Base-by-base conservation (phyloP, 2,888 invertebrate genomes). In the Ellobium chinense region DNA sequence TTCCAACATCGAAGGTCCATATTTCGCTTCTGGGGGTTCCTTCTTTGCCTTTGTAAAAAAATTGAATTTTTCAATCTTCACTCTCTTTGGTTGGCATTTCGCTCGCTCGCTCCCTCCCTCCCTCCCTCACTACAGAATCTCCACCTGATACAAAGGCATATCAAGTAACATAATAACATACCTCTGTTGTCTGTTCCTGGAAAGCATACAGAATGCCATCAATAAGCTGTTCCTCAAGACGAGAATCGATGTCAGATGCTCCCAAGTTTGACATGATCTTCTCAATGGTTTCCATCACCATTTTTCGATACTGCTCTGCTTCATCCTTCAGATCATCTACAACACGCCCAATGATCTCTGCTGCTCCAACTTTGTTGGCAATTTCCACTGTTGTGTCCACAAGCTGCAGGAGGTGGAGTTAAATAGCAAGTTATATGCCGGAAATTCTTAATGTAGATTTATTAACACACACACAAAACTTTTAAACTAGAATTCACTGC, bases 281-380 rank as follows among this genome's bases (percentile, higher is more conserved):
- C 92, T 99, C 99, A 81, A 99, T 99, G 0, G 99, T 99, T 93
- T 99, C 99, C 98, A 99, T 99, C 2, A 99, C 99, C 99, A 99
- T 99, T 94, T 99, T 99, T 83, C 99, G 95, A 93, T 99, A 99
- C 92, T 99, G 98, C 93, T 99, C 99, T 92, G 99, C 99, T 93
- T 99, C 99, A 92, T 99, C 99, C 94, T 99, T 99, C 80, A 99
- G 94, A 94, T 99, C 99, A 90, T 99, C 99, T 0, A 99, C 99
- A 66, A 99, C 97, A 84, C 99, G 95, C 93, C 98, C 98, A 82
- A 99, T 98, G 84, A 99, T 99, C 94, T 99, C 99, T 0, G 99
- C 98, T 4, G 99, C 97, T n/a, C 99, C 99, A 76, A 99, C 99
- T 94, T 99, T 99, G 93, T 99, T 99, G 9, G 99, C 99, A 84